Evolutionary conservation across 1,140 invertebrate species (phyloP).

Genomic region (Monochamus saltuarius): DNA sequence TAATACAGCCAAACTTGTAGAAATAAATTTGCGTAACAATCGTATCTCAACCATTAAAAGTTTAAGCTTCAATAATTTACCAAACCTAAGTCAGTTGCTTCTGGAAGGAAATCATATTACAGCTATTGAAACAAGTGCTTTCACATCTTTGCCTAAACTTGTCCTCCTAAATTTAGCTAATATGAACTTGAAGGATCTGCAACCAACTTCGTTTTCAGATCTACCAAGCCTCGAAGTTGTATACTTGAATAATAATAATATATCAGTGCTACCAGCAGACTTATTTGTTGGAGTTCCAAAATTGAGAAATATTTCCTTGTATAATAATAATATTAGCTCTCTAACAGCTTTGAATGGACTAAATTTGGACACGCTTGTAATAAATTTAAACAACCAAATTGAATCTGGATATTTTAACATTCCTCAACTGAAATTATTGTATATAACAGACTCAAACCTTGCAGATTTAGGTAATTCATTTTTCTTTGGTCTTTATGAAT

Average conservation of each 20-base stretch:
- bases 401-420: not conserved
- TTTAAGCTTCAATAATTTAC: conserved; percentile 14
- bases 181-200: not conserved
- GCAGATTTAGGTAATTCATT: not conserved
- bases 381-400: not conserved
- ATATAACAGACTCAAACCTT: conserved; percentile 1
- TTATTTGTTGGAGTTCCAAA: not conserved
- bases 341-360: not conserved
- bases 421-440: not conserved
- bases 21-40: conserved; percentile 14
- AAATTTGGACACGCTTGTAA: not conserved
- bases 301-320: not conserved
- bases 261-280: not conserved
- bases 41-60: conserved; percentile 5
- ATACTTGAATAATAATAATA: conserved; percentile 5
- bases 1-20: not conserved
- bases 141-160: not conserved
- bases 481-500: not conserved
- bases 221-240: not conserved
- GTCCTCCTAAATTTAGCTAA: not conserved
- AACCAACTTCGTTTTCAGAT: not conserved
- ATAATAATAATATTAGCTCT: not conserved
- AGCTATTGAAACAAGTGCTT: conserved; percentile 6
- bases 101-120: conserved; percentile 6
- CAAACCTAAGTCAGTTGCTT: conserved; percentile 1